Evolutionary conservation across 64 coral and sea anemone genomes (phyloP), one percentile per base, ranked within the genome.

Genomic region (Acropora yongei): DNA sequence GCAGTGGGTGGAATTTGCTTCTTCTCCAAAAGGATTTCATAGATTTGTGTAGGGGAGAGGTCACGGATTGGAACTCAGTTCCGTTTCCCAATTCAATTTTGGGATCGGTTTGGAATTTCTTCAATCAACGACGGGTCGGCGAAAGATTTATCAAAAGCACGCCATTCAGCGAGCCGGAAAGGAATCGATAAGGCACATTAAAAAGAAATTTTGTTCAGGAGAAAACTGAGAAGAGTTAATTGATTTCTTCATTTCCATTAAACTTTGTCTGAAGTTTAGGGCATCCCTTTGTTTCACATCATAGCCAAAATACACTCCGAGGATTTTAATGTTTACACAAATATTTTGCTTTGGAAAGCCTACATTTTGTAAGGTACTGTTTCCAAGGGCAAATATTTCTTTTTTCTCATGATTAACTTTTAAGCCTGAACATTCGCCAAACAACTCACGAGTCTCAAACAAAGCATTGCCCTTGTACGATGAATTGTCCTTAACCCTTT

Each of bases 271-370:
- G 51, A 1, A 55, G 51, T 55, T 55, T 55, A 55, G 51, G 51
- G 51, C 2, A 55, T 55, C 51, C 51, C 51, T 55, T 55, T 55
- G 51, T 55, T 55, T 55, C 51, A 55, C 51, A 55, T 55, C 51
- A 55, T 55, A 55, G 10, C 51, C 51, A 55, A 55, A 55, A 55
- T 55, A 76, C 73, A 76, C 73, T 76, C 73, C 40, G n/a, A 76
- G 20, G 41, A 76, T 76, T 40, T 76, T 76, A 40, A 76, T 76
- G 20, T 11, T 40, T 41, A 39, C 7, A 42, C 73, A 76, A 76
- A 76, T 76, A 76, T 76, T 44, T 5, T 76, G 73, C 42, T 76
- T 75, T 75, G 73, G 1, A 75, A 75, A 75, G 40, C 45, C 11
- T 2, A 8, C 8, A 6, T 77, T 49, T 49, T 13, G 41, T 49